Percentiles rank a stretch among this genome's conserved stretches.
phyloP scores from a whole-genome alignment of 53 echinoderm and acorn worm species.

The Apostichopus leukothele region DNA sequence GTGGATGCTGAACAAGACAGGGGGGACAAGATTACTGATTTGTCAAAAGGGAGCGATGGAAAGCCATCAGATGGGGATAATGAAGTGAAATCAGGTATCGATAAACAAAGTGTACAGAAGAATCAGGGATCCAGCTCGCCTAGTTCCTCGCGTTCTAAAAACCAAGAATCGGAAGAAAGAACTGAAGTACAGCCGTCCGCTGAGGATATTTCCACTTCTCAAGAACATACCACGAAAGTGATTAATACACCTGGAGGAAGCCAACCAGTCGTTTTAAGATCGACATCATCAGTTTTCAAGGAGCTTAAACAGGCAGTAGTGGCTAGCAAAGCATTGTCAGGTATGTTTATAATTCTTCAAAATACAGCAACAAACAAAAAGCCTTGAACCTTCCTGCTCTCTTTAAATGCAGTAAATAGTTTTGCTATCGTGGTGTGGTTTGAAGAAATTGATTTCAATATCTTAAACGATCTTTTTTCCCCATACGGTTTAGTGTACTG shows the following conservation, averaged over 20 bases:
- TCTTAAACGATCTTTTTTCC: no score
- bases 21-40: neutral
- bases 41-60: neutral
- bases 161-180: neutral
- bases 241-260: neutral
- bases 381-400: no score
- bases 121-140: neutral
- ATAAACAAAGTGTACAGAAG: no score
- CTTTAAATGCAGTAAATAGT: no score
- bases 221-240: neutral
- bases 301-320: neutral
- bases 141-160: neutral
- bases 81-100: no score
- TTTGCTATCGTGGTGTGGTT: no score
- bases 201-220: neutral
- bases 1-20: neutral
- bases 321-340: neutral
- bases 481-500: no score
- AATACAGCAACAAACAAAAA: no score
- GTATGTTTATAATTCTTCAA: neutral
- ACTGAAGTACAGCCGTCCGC: neutral
- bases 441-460: no score
- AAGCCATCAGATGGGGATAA: neutral
- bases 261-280: neutral
- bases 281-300: neutral